These are phyloP conservation scores for Caenorhabditis panamensis DNA, from an alignment of 2,888 invertebrate genomes.

Conservation along the genomic window DNA sequence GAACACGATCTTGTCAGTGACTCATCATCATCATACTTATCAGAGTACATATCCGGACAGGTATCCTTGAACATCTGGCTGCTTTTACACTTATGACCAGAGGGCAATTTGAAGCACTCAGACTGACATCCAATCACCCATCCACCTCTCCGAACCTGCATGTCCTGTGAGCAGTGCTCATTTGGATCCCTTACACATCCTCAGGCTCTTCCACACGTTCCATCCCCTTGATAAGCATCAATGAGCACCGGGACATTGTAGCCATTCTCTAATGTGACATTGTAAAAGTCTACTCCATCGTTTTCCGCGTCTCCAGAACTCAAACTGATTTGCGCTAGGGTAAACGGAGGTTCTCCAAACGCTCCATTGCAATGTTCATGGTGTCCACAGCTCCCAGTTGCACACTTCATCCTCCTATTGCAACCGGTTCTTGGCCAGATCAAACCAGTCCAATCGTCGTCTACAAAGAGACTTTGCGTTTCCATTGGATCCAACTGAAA, in stretches of 20 bases:
- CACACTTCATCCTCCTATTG: background rate
- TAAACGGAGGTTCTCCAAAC: conserved; percentile 83
- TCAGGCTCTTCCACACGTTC: conserved; percentile 15
- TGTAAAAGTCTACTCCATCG: conserved; percentile 82
- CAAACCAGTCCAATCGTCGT: conserved; percentile 3
- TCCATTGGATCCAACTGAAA: background rate
- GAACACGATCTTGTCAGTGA: conserved; percentile 83
- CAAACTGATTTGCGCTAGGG: conserved; percentile 83
- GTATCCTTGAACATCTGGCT: conserved; percentile 82
- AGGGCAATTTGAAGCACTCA: conserved; percentile 82
- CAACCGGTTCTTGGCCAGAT: conserved; percentile 7
- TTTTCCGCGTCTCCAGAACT: conserved; percentile 66
- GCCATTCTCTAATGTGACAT: conserved; percentile 84
- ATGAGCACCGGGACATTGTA: conserved; percentile 81
- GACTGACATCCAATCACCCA: conserved; percentile 83
- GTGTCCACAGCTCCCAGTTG: background rate
- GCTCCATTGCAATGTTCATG: conserved; percentile 71
- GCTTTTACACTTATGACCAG: conserved; percentile 82
- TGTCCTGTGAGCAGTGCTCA: conserved; percentile 15
- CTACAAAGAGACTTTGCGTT: background rate
- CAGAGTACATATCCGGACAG: conserved; percentile 84
- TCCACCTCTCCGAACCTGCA: conserved; percentile 42
- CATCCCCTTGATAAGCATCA: conserved; percentile 27
- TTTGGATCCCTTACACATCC: conserved; percentile 38
- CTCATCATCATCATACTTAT: conserved; percentile 84